Evolutionary conservation across 2,113 vertebrate species (phyloP).

Genomic region (Boulengeromyrus knoepffleri): DNA sequence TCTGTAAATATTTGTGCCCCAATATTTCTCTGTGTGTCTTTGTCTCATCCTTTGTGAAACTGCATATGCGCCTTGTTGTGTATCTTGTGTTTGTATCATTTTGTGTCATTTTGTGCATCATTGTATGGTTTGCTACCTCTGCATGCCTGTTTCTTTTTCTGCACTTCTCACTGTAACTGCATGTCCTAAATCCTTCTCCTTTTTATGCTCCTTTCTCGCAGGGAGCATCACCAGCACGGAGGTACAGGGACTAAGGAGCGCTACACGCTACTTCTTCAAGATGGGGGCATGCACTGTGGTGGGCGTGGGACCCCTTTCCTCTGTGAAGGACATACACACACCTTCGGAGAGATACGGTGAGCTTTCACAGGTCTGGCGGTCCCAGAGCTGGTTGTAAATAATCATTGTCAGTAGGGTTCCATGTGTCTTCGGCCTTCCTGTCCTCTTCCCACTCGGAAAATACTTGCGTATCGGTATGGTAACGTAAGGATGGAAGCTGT

Average conservation of each 20-base stretch:
- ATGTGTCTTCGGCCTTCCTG: background rate
- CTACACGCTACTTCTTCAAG: constrained; percentile 89
- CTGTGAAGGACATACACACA: constrained; percentile 77
- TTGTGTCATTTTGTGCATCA: background rate
- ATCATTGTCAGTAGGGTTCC: background rate
- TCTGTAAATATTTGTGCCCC: background rate
- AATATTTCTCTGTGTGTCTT: background rate
- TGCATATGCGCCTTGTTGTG: background rate
- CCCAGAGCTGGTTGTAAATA: background rate
- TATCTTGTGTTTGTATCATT: background rate
- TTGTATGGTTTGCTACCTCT: background rate
- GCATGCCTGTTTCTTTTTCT: background rate
- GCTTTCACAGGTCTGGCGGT: constrained; percentile 9
- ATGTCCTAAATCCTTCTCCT: background rate
- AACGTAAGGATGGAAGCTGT: background rate
- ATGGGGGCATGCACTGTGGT: constrained; percentile 82
- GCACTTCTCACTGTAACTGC: background rate
- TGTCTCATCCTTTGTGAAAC: background rate
- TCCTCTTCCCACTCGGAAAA: background rate
- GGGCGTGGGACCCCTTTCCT: constrained; percentile 83
- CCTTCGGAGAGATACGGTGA: constrained; percentile 63
- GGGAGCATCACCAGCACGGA: constrained; percentile 81
- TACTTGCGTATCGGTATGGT: background rate
- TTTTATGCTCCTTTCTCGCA: constrained; percentile 36
- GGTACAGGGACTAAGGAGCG: constrained; percentile 75